Base-by-base conservation (phyloP, 2,113 vertebrate genomes). In the Sinocyclocheilus grahami region DNA sequence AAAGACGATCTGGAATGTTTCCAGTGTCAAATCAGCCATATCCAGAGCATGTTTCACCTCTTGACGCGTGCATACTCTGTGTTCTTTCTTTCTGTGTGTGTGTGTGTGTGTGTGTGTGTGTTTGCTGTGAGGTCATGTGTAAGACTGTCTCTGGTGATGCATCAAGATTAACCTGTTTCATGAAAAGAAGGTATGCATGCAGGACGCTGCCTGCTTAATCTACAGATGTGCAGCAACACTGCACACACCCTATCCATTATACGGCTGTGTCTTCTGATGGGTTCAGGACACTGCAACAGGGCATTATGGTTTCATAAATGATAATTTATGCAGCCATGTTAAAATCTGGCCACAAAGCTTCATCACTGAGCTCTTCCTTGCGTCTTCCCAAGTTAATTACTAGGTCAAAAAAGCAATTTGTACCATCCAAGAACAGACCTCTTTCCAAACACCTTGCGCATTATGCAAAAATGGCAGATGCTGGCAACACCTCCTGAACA, bases 21-120 rank as follows among this genome's bases (percentile, higher is more conserved):
- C 95, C 96, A 96, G 95, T 95, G 94, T 95, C 96, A 97, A 96
- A 97, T 94, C 93, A 95, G 94, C 94, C 96, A 96, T 93, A 93
- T 95, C 93, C 93, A 93, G 93, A 94, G 93, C 95, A 84, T 55
- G 83, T 78, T 60, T 86, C 62, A 67, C 69, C 78, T 83, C 65
- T 65, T 87, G 78, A 85, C 22, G 51, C 27, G 22, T 83, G 55
- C 39, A 71, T 48, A 60, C 55, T 75, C 33, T 82, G 48, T 42
- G 58, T 55, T 76, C 39, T 76, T 76, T 80, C 72, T 76, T 76
- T 84, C 72, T 76, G 24, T 83, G 37, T 20, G 37, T 33, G 53
- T 83, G 82, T n/a, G n/a, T n/a, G n/a, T n/a, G n/a, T 85, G 71
- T 74, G 18, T 83, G 33, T n/a, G 33, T 30, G 51, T 83, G 82